Conservation (phyloP, 2,888 invertebrate genomes). For the Gymnocheta viridis region DNA sequence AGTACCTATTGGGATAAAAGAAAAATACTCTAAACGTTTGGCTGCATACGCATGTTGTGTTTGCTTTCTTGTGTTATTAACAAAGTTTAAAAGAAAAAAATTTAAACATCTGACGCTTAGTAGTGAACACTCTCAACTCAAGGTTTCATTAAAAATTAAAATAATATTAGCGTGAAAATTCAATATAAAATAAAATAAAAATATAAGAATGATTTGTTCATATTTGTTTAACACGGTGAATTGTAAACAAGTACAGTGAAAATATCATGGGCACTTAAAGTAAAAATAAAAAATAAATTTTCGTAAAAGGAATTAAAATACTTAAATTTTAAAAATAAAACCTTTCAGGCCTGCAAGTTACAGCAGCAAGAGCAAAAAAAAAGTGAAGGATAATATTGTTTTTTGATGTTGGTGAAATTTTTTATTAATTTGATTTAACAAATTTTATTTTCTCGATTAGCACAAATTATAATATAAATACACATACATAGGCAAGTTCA, state of each 20-base stretch:
- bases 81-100: slow-evolving; percentile 1
- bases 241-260: not conserved
- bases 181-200: slow-evolving; percentile 9
- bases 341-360: not conserved
- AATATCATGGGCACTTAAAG: not conserved
- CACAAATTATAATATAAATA: too few species aligned
- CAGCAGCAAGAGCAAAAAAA: not conserved
- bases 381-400: too few species aligned
- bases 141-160: slow-evolving; percentile 57
- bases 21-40: not conserved
- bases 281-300: not conserved
- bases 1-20: not conserved
- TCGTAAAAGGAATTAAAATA: not conserved
- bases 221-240: not conserved
- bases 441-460: too few species aligned
- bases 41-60: not conserved
- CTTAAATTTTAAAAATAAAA: not conserved
- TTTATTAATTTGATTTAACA: too few species aligned
- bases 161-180: slow-evolving; percentile 35
- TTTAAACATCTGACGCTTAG: slow-evolving; percentile 52
- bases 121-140: slow-evolving; percentile 57
- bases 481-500: too few species aligned
- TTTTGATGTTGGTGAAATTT: too few species aligned
- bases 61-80: not conserved
- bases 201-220: not conserved